Percentiles rank a stretch among this genome's conserved stretches.
These are phyloP conservation scores for Megaptera novaeangliae DNA, from an alignment of 2,113 vertebrate species.

Conservation along the genomic window DNA sequence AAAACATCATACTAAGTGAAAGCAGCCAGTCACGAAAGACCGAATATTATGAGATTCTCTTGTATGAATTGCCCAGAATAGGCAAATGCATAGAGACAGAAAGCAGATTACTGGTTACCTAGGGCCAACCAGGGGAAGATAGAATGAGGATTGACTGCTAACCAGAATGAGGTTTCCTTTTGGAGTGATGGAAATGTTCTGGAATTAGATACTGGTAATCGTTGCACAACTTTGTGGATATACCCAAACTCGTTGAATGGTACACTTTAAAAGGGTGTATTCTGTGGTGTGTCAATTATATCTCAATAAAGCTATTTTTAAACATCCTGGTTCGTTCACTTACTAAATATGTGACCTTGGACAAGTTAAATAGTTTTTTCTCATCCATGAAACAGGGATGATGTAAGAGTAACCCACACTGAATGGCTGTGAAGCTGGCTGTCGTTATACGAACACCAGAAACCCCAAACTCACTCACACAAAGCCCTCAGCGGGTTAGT, in stretches of 20 bases:
- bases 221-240: not conserved
- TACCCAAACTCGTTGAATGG: not conserved
- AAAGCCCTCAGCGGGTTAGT: not conserved
- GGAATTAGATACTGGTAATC: not conserved
- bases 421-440: not conserved
- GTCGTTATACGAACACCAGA: not conserved
- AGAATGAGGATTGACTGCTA: not conserved
- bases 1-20: not conserved
- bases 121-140: not conserved
- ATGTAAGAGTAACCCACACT: not conserved
- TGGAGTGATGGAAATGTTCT: not conserved
- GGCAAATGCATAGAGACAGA: not conserved
- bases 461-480: not conserved
- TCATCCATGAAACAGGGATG: not conserved
- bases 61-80: not conserved
- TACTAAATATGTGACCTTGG: not conserved
- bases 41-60: not conserved
- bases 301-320: not conserved
- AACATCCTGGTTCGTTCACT: not conserved
- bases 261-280: not conserved
- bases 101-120: not conserved
- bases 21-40: not conserved
- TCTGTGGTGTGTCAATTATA: not conserved
- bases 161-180: not conserved
- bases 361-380: not conserved